Percentiles rank a stretch among this genome's conserved stretches.
Conservation (phyloP, 2,888 invertebrate genomes). For the Phyllotreta striolata region DNA sequence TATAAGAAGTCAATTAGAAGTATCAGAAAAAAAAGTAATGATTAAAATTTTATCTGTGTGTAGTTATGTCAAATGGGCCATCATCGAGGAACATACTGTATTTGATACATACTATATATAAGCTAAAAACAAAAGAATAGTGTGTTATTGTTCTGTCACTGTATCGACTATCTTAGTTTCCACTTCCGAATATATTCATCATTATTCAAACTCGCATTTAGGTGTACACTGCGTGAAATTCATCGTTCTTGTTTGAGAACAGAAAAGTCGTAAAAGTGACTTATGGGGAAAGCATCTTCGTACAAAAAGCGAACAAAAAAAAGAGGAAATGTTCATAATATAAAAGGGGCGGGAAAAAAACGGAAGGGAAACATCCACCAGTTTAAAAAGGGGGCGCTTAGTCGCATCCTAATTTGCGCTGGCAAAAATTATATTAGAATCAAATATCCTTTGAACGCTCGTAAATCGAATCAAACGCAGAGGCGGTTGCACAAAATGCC, state of each 20-base stretch:
- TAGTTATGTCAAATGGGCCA: no score
- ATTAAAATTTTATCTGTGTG: no score
- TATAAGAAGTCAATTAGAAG: no score
- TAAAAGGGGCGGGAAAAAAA: constrained; percentile 14
- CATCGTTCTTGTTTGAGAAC: constrained; percentile 30
- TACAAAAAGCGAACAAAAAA: constrained; percentile 16
- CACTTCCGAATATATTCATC: constrained; percentile 27
- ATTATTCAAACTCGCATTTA: constrained; percentile 30
- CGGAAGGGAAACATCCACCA: constrained; percentile 23
- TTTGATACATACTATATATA: no score
- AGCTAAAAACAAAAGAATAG: no score
- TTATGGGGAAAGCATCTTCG: constrained; percentile 30
- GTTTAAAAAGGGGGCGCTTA: constrained; percentile 22
- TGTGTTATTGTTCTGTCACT: background rate
- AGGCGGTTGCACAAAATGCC: constrained; percentile 2
- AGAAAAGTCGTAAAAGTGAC: constrained; percentile 31
- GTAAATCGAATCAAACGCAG: constrained; percentile 23
- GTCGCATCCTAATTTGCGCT: constrained; percentile 19
- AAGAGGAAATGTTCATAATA: constrained; percentile 26
- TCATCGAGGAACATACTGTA: no score
- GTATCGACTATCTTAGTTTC: background rate
- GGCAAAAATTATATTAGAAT: constrained; percentile 29
- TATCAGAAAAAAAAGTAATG: no score
- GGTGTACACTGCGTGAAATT: constrained; percentile 30
- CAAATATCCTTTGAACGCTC: constrained; percentile 30